phyloP scores from a whole-genome alignment of 2,888 invertebrate genomes.

The Lasioglossum malachurum region DNA sequence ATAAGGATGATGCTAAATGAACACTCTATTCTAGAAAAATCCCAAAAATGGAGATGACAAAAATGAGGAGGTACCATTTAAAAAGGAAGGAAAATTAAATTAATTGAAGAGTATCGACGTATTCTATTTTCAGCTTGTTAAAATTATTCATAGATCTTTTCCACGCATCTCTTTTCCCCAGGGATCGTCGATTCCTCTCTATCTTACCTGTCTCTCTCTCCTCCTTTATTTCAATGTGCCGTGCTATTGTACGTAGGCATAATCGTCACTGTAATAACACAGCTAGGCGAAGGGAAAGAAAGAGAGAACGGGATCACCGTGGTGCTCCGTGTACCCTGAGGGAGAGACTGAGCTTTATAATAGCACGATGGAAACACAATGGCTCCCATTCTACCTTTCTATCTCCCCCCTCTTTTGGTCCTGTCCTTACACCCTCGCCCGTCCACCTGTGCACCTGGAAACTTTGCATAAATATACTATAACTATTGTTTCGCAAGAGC shows the following conservation, averaged over 20 bases:
- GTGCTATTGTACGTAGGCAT: conserved; percentile 16
- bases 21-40: too few species aligned
- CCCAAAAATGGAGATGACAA: too few species aligned
- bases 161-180: background rate
- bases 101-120: too few species aligned
- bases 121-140: background rate
- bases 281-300: conserved; percentile 19
- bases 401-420: conserved; percentile 1
- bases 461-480: conserved; percentile 83
- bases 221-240: conserved; percentile 42
- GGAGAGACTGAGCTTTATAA: conserved; percentile 76
- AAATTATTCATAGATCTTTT: background rate
- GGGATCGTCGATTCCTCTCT: conserved; percentile 9
- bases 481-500: conserved; percentile 80
- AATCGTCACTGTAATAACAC: conserved; percentile 53
- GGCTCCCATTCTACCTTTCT: conserved; percentile 69
- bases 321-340: conserved; percentile 60
- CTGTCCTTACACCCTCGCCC: conserved; percentile 38
- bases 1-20: too few species aligned
- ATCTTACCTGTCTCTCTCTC: conserved; percentile 1
- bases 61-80: too few species aligned
- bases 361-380: conserved; percentile 78
- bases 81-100: too few species aligned
- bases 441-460: conserved; percentile 75
- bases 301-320: conserved; percentile 13